Conservation (phyloP, 2,797 vertebrate species). For the Leptoclinus maculatus region DNA sequence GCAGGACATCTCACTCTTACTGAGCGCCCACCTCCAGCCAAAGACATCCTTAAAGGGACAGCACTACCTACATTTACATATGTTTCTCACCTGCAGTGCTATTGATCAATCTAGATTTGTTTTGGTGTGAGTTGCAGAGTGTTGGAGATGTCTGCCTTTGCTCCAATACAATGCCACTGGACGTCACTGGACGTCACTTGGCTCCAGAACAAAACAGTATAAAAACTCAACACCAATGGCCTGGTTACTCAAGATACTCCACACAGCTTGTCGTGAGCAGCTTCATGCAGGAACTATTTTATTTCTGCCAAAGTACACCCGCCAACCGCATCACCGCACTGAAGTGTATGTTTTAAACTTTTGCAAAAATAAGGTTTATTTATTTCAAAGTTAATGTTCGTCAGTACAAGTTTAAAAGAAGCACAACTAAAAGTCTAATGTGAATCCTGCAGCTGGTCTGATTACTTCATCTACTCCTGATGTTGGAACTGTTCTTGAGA, state of each 20-base stretch:
- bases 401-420: neutral
- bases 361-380: neutral
- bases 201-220: too few relatives aligned
- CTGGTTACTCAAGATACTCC: too few relatives aligned
- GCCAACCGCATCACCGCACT: too few relatives aligned
- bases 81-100: too few relatives aligned
- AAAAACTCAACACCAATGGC: neutral
- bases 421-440: neutral
- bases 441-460: neutral
- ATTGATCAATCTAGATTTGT: too few relatives aligned
- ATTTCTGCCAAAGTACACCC: too few relatives aligned
- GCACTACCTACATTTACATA: neutral
- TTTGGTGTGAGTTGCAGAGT: too few relatives aligned
- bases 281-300: too few relatives aligned
- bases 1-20: neutral
- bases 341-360: neutral
- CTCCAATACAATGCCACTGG: too few relatives aligned
- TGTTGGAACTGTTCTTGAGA: neutral
- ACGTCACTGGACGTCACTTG: too few relatives aligned
- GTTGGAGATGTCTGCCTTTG: too few relatives aligned
- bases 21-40: neutral
- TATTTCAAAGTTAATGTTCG: neutral
- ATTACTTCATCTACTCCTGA: neutral
- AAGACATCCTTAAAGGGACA: neutral
- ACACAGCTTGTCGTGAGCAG: too few relatives aligned